These are phyloP conservation scores for Tryphoninae sp. DNA, from an alignment of 2,888 invertebrate genomes.

Conservation along the genomic window DNA sequence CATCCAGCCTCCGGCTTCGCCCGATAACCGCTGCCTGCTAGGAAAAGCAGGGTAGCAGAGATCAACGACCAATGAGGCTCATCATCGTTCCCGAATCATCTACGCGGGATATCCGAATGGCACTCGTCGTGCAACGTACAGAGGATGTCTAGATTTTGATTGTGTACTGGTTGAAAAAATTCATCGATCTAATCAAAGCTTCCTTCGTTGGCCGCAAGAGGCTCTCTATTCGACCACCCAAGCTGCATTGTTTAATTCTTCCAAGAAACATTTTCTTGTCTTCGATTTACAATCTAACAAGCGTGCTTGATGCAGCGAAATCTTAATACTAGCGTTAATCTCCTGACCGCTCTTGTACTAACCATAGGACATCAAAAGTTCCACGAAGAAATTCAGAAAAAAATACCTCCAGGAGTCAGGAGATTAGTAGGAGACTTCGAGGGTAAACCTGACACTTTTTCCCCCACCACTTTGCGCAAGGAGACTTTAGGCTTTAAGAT, in stretches of 20 bases:
- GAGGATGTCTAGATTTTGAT: not conserved
- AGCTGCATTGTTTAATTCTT: not conserved
- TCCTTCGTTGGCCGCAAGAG: not conserved
- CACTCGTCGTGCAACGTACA: not conserved
- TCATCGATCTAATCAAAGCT: not conserved
- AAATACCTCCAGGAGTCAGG: no score
- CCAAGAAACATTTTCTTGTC: not conserved
- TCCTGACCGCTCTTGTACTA: no score
- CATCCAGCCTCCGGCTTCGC: slow-evolving; percentile 28
- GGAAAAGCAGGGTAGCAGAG: not conserved
- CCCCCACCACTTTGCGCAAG: no score
- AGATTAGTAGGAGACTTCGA: no score
- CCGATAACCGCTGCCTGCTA: not conserved
- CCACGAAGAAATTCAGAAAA: no score
- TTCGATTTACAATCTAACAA: no score
- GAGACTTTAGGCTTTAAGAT: no score
- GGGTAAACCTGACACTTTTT: no score
- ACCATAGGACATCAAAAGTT: no score
- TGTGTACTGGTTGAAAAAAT: not conserved
- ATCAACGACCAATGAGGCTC: slow-evolving; percentile 19
- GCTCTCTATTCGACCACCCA: not conserved
- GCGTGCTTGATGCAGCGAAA: no score
- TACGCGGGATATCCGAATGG: not conserved
- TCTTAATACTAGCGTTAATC: no score
- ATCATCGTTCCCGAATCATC: not conserved